Conservation (phyloP, 2,797 vertebrate species). For the Labeo calbasu region DNA sequence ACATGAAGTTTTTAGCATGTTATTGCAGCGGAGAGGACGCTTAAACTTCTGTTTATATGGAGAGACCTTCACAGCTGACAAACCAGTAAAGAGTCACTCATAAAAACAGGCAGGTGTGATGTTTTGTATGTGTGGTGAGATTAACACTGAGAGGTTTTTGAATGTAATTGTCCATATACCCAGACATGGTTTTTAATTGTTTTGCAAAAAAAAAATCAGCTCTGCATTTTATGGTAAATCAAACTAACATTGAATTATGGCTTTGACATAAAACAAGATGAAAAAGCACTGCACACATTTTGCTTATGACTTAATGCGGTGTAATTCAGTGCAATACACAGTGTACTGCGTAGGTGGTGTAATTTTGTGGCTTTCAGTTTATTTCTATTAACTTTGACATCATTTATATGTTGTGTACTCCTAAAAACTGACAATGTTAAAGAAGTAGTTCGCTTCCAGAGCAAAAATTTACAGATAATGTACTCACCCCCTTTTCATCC, state of each 20-base stretch:
- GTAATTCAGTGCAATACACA: not conserved
- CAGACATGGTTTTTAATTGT: not conserved
- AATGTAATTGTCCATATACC: not conserved
- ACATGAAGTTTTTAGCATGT: constrained; percentile 44
- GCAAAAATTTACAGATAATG: too few relatives aligned
- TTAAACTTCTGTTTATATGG: constrained; percentile 17
- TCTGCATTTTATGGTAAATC: not conserved
- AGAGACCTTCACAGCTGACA: constrained; percentile 25
- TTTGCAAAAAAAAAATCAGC: not conserved
- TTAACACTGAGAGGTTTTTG: not conserved
- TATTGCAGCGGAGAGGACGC: constrained; percentile 1
- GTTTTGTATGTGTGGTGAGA: not conserved
- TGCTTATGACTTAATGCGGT: not conserved
- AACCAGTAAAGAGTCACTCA: constrained; percentile 22
- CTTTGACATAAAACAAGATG: not conserved
- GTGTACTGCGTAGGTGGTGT: not conserved
- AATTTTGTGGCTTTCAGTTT: not conserved
- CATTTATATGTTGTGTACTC: not conserved
- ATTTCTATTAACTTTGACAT: not conserved
- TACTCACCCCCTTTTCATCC: too few relatives aligned
- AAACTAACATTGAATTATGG: constrained; percentile 1
- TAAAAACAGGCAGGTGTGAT: constrained; percentile 6
- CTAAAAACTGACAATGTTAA: not conserved
- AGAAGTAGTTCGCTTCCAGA: too few relatives aligned
- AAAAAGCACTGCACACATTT: not conserved